Conservation (phyloP, 2,797 vertebrate genomes). For the Sebastolobus alascanus region DNA sequence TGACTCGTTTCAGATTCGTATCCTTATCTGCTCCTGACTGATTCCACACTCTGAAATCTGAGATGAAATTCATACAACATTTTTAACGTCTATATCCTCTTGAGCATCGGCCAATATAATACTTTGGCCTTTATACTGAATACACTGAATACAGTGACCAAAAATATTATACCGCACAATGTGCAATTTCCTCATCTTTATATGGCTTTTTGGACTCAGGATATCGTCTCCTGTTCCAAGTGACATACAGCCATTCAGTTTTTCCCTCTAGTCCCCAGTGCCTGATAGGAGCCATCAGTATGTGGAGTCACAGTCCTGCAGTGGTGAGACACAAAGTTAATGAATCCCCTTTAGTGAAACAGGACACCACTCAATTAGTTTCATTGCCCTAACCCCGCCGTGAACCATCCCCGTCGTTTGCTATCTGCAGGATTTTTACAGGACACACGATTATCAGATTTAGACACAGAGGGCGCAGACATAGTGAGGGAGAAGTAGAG, state of each 20-base stretch:
- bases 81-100: conserved; percentile 27
- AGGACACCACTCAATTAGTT: conserved; percentile 59
- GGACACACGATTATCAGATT: conserved; percentile 52
- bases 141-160: conserved; percentile 9
- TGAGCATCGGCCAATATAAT: conserved; percentile 14
- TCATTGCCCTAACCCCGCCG: conserved; percentile 45
- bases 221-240: conserved; percentile 23
- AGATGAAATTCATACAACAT: conserved; percentile 46
- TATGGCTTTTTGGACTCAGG: conserved; percentile 15
- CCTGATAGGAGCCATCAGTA: conserved; percentile 24
- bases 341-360: conserved; percentile 65
- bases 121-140: not conserved
- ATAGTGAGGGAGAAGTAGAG: conserved; percentile 17
- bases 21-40: conserved; percentile 65
- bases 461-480: conserved; percentile 32
- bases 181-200: conserved; percentile 34
- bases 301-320: conserved; percentile 21
- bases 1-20: conserved; percentile 64
- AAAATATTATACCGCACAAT: conserved; percentile 8
- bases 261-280: conserved; percentile 13
- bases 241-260: conserved; percentile 40
- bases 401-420: conserved; percentile 52
- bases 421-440: conserved; percentile 41
- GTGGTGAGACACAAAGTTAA: conserved; percentile 61
- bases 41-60: conserved; percentile 54